phyloP scores from a whole-genome alignment of 2,797 vertebrate species.

The Novumbra hubbsi region DNA sequence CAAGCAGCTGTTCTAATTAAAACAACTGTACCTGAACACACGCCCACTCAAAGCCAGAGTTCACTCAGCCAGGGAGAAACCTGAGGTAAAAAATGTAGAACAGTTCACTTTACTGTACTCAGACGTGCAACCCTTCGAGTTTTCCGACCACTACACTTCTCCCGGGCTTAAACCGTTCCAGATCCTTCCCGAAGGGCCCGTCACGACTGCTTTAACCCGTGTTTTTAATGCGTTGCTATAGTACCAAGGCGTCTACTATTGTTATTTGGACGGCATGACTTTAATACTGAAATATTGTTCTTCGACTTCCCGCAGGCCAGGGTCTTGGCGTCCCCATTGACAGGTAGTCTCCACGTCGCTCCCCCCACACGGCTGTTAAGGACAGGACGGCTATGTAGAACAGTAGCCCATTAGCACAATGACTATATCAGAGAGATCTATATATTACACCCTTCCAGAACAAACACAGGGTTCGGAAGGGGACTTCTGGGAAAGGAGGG shows the following conservation, averaged over 20 bases:
- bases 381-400: slow-evolving; percentile 7
- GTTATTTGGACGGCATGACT: slow-evolving; percentile 36
- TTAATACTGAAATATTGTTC: slow-evolving; percentile 58
- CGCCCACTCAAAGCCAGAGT: slow-evolving; percentile 29
- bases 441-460: slow-evolving; percentile 51
- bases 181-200: neutral
- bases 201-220: neutral
- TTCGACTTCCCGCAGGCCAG: slow-evolving; percentile 51
- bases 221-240: neutral
- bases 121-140: neutral
- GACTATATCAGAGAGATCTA: slow-evolving; percentile 59
- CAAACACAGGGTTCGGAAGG: slow-evolving; percentile 29
- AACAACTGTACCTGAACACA: slow-evolving; percentile 46
- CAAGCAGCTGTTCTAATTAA: slow-evolving; percentile 57
- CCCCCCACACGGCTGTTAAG: slow-evolving; percentile 31
- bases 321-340: slow-evolving; percentile 50
- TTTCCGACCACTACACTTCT: neutral
- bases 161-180: neutral
- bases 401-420: slow-evolving; percentile 65
- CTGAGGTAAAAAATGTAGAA: slow-evolving; percentile 13
- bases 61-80: slow-evolving; percentile 12
- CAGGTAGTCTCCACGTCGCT: slow-evolving; percentile 58
- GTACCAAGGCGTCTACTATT: slow-evolving; percentile 23
- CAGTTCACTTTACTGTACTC: neutral
- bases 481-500: slow-evolving; percentile 33